A percentile compares a stretch with the other conserved stretches of the same genome.
Conservation (phyloP, 2,113 vertebrate genomes). For the Odobenus rosmarus region DNA sequence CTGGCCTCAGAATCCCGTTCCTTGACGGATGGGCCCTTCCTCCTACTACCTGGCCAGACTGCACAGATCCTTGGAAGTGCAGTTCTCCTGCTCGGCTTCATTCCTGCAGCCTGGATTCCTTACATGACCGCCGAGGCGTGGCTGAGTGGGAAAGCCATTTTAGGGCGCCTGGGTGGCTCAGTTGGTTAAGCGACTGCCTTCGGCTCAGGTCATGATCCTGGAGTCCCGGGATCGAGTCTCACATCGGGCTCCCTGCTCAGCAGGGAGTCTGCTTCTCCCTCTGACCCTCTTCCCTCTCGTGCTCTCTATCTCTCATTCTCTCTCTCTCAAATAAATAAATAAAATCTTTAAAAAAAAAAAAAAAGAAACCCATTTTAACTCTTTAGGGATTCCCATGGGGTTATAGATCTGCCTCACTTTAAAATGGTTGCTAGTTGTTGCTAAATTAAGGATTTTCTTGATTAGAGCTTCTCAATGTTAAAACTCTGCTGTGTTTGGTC, state of each 20-base stretch:
- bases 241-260: too few species aligned
- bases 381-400: not conserved
- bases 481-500: not conserved
- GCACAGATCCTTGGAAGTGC: not conserved
- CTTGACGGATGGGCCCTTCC: not conserved
- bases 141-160: not conserved
- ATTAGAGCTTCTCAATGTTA: not conserved
- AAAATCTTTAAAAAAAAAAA: too few species aligned
- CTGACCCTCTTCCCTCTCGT: too few species aligned
- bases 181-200: too few species aligned
- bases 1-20: slow-evolving; percentile 12
- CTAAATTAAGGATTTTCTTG: slow-evolving; percentile 20
- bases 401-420: slow-evolving; percentile 22
- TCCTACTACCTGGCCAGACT: not conserved
- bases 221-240: too few species aligned
- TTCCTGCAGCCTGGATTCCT: slow-evolving; percentile 25
- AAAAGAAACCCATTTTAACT: slow-evolving; percentile 9
- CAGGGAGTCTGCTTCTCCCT: too few species aligned
- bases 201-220: too few species aligned
- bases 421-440: not conserved
- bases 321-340: too few species aligned
- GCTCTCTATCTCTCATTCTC: too few species aligned
- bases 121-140: not conserved
- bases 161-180: too few species aligned
- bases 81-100: not conserved